phyloP scores from a whole-genome alignment of 2,797 vertebrate species.

The Momotus momota region DNA sequence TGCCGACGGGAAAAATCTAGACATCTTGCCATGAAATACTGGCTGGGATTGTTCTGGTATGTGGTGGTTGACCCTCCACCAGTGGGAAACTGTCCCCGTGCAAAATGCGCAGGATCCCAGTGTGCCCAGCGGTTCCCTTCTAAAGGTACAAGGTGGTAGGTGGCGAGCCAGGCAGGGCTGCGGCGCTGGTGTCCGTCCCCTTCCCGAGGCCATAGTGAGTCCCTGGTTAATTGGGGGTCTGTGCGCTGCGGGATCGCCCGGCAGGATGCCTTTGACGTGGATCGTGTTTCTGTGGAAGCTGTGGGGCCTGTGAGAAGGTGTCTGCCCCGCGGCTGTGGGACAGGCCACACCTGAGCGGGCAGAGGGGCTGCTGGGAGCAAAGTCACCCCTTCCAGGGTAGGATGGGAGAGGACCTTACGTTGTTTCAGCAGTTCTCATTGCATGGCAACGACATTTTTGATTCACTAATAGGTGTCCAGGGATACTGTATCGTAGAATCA shows the following conservation, averaged over 20 bases:
- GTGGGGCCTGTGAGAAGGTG: rapidly evolving
- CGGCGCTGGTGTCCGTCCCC: not conserved
- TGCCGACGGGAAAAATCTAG: not conserved
- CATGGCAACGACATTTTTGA: not conserved
- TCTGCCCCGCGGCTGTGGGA: not conserved
- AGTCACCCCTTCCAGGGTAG: not conserved
- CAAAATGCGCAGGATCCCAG: not conserved
- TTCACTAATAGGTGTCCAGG: constrained; percentile 15
- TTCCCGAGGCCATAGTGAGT: not conserved
- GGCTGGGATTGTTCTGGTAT: not conserved
- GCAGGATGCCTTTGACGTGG: not conserved
- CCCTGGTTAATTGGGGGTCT: not conserved
- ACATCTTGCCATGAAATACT: not conserved
- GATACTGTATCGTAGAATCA: constrained; percentile 2
- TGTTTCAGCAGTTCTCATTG: not conserved
- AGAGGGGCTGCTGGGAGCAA: not conserved
- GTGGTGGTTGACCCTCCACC: not conserved
- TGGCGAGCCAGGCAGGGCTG: not conserved
- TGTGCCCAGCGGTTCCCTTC: not conserved
- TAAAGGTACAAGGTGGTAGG: not conserved
- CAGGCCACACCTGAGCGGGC: rapidly evolving
- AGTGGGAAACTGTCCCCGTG: not conserved
- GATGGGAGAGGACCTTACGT: not conserved
- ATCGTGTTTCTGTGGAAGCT: not conserved
- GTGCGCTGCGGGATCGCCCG: not conserved